phyloP scores from a whole-genome alignment of 1,140 invertebrate species.

The Drosophila sproati region DNA sequence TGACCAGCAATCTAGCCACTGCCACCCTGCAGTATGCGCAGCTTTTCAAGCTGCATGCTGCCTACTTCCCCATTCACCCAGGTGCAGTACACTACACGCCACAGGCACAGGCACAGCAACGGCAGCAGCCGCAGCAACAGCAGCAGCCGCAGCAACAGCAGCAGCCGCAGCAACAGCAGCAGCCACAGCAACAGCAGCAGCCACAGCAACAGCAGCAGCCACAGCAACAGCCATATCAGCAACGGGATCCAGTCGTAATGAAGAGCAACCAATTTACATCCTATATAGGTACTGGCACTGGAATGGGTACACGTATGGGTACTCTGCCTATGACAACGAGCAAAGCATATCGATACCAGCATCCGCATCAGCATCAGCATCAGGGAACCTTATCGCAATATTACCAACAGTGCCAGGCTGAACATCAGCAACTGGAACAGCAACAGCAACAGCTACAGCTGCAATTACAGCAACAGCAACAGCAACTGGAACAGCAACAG shows the following conservation, averaged over 20 bases:
- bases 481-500: neutral
- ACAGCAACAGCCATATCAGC: no score
- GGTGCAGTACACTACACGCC: conserved; percentile 26
- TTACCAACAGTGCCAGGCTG: conserved; percentile 20
- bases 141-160: no score
- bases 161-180: conserved; percentile 17
- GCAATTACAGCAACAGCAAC: neutral
- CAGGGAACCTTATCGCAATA: conserved; percentile 23
- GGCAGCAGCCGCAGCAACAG: no score
- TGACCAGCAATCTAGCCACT: conserved; percentile 37
- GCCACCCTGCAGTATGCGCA: conserved; percentile 39
- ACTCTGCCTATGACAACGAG: conserved; percentile 7
- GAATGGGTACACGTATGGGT: neutral
- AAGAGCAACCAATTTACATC: conserved; percentile 35
- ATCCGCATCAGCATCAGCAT: conserved; percentile 41
- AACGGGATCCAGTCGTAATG: conserved; percentile 27
- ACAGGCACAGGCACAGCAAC: conserved; percentile 21
- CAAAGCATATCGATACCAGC: conserved; percentile 36
- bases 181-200: no score
- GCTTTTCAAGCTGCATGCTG: conserved; percentile 50
- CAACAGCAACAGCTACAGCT: neutral
- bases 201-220: no score
- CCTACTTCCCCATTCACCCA: conserved; percentile 55
- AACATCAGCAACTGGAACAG: conserved; percentile 17
- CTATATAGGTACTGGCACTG: neutral